Evolutionary conservation across 2,888 invertebrate genomes (phyloP), one percentile per base, ranked within the genome.

Genomic region (Taphrorychus bicolor): DNA sequence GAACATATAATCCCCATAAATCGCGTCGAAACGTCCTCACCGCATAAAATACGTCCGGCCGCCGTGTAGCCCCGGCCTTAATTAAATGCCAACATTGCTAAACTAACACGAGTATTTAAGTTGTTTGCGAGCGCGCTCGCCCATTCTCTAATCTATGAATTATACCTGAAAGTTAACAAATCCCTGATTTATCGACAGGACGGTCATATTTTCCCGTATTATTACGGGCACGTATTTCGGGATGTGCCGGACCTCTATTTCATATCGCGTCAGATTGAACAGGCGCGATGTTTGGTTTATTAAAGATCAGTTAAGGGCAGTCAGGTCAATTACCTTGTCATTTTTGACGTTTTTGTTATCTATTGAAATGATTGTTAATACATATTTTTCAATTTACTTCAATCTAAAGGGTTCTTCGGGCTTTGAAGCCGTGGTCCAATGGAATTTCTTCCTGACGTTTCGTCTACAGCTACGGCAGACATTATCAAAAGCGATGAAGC

Each of bases 71-170:
- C 23, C 45, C 65, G 32, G 56, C 77, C 76, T 75, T 78, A 79
- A 79, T 78, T 78, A 78, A 79, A 79, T 74, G 77, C 76, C 76
- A 75, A 75, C 76, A 77, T 66, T 65, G 72, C 66, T 74, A 76
- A 73, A 74, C 73, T 77, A 78, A 78, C 76, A 77, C 70, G 71
- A 75, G 74, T 75, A 77, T 77, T 77, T 78, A 79, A 79, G 79
- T 79, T 78, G 79, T 79, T 79, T 78, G 78, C 77, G 69, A 71
- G 74, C 72, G 72, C 71, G 77, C 76, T 78, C 73, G 73, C 65
- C 73, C 73, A 75, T 70, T 75, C 76, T 79, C 76, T 79, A 81
- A 80, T 81, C 80, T 79, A 76, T 80, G 79, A 80, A 78, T 80
- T 80, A 79, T 80, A 77, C 76, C 74, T 76, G 77, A 76, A 75